phyloP scores from a whole-genome alignment of 2,797 vertebrate genomes.

The Botia kubotai region DNA sequence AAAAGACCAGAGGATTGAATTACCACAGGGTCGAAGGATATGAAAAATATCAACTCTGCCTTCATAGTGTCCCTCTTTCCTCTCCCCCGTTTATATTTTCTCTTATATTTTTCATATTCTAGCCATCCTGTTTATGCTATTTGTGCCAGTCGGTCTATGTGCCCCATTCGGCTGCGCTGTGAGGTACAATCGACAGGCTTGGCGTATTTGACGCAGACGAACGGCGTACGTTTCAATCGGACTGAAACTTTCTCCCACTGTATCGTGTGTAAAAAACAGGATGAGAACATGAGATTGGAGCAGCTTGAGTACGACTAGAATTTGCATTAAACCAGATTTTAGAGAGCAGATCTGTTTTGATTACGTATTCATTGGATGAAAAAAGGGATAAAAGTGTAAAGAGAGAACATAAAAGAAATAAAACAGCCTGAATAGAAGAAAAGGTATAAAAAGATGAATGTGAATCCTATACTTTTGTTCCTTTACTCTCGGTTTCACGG shows the following conservation, averaged over 20 bases:
- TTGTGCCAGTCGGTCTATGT: neutral
- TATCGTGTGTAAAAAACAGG: neutral
- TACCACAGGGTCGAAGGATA: constrained; percentile 69
- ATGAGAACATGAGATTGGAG: constrained; percentile 30
- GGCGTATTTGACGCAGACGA: constrained; percentile 63
- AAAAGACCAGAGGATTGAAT: constrained; percentile 70
- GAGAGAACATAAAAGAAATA: constrained; percentile 36
- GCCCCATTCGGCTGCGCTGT: constrained; percentile 27
- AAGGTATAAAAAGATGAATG: constrained; percentile 4
- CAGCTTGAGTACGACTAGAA: constrained; percentile 48
- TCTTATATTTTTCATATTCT: constrained; percentile 9
- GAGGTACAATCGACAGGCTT: constrained; percentile 65
- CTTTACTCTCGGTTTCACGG: neutral
- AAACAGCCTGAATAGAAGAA: constrained; percentile 25
- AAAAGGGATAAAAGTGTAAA: constrained; percentile 53
- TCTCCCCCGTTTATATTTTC: constrained; percentile 1
- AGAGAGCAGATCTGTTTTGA: constrained; percentile 67
- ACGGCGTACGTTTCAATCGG: constrained; percentile 68
- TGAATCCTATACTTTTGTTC: neutral
- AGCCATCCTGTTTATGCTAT: neutral
- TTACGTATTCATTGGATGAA: constrained; percentile 66
- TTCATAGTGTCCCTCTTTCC: constrained; percentile 37
- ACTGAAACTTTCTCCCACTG: constrained; percentile 57
- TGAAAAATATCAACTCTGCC: constrained; percentile 62
- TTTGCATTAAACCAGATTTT: constrained; percentile 42